Evolutionary conservation across 1,140 invertebrate species (phyloP), one percentile per base, ranked within the genome.

Genomic region (Anagrus nilaparvatae): DNA sequence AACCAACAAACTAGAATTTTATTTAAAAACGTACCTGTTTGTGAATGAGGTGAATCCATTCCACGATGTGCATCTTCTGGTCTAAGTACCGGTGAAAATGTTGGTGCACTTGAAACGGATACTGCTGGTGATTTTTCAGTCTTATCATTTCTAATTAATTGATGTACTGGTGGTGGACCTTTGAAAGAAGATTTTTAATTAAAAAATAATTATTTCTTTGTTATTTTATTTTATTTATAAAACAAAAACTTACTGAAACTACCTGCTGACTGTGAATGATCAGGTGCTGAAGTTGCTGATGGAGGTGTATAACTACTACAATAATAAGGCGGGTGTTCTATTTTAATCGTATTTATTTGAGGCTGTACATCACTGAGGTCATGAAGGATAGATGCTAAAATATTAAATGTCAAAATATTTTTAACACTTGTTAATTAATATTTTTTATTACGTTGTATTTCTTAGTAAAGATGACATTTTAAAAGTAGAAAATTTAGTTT

Each of bases 371-470:
- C 84, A 61, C 80, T 83, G 37, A 82, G 77, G 69, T 90, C 87
- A 74, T 92, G 87, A 65, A 94, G 79, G 63, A 95, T 94, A 59
- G 90, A 94, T 55, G 89, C 90, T 94, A 78, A 61, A 77, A 75
- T 72, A 69, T n/a, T n/a, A n/a, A n/a, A n/a, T n/a, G n/a, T n/a
- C n/a, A n/a, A n/a, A n/a, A n/a, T n/a, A n/a, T n/a, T n/a, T n/a
- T n/a, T n/a, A n/a, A n/a, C n/a, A n/a, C n/a, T n/a, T n/a, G n/a
- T n/a, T n/a, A n/a, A n/a, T n/a, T n/a, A n/a, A n/a, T n/a, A n/a
- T n/a, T n/a, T n/a, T n/a, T n/a, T n/a, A n/a, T n/a, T n/a, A n/a
- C n/a, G n/a, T n/a, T n/a, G n/a, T n/a, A n/a, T n/a, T n/a, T n/a
- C n/a, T n/a, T n/a, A n/a, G n/a, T n/a, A n/a, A n/a, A n/a, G n/a